These are phyloP conservation scores for Dunckerocampus dactyliophorus DNA, from an alignment of 2,113 vertebrate species.

Conservation along the genomic window DNA sequence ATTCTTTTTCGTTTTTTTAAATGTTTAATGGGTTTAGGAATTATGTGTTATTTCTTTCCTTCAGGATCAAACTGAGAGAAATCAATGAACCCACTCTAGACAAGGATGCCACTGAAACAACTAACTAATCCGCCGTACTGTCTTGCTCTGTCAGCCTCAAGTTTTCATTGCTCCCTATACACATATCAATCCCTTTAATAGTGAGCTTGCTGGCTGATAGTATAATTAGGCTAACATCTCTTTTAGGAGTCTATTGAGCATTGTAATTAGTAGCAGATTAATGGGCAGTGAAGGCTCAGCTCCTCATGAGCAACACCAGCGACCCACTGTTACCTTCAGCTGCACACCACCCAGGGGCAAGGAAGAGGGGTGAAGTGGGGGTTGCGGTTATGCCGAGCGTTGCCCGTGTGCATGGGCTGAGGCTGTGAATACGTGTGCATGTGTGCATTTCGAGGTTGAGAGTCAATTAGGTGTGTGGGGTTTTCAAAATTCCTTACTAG, in stretches of 20 bases:
- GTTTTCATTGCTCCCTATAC: slow-evolving; percentile 50
- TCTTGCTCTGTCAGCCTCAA: slow-evolving; percentile 21
- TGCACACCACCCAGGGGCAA: slow-evolving; percentile 63
- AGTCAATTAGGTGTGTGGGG: slow-evolving; percentile 14
- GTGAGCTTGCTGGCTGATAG: slow-evolving; percentile 62
- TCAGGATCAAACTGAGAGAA: not conserved
- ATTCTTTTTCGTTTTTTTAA: too few relatives aligned
- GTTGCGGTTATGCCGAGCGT: slow-evolving; percentile 23
- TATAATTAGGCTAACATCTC: slow-evolving; percentile 65
- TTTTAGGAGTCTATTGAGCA: slow-evolving; percentile 67
- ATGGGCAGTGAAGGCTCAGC: slow-evolving; percentile 49
- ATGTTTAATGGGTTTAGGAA: too few relatives aligned
- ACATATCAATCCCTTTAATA: slow-evolving; percentile 64
- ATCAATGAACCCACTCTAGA: not conserved
- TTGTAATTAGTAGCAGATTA: slow-evolving; percentile 72
- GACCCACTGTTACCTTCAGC: slow-evolving; percentile 63
- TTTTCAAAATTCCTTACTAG: slow-evolving; percentile 58
- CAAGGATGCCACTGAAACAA: slow-evolving; percentile 11
- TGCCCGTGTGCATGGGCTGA: slow-evolving; percentile 11
- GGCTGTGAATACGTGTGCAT: slow-evolving; percentile 18
- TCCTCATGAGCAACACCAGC: slow-evolving; percentile 52
- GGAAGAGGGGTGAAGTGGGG: slow-evolving; percentile 46
- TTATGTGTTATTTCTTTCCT: too few relatives aligned
- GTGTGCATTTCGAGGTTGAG: slow-evolving; percentile 7
- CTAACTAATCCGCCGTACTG: not conserved